A percentile compares a stretch with the other conserved stretches of the same genome.
Conservation (phyloP, 2,797 vertebrate species). For the Malacoctenus gilli region DNA sequence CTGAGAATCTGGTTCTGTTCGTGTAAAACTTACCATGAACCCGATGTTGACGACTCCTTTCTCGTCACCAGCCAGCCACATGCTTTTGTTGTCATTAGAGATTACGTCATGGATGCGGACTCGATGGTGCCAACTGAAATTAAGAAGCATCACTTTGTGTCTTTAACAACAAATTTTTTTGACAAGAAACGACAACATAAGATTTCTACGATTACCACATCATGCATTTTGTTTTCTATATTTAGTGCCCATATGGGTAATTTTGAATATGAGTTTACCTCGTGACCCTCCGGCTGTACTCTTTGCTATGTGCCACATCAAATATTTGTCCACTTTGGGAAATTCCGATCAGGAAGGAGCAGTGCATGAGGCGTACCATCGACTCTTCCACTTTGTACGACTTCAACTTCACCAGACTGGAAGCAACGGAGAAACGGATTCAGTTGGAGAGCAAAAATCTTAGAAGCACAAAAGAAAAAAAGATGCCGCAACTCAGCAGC, state of each 20-base stretch:
- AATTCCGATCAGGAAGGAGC: constrained; percentile 53
- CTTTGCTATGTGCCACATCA: fast-evolving
- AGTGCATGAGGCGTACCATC: constrained; percentile 52
- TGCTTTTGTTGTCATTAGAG: constrained; percentile 65
- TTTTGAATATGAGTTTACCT: constrained; percentile 3
- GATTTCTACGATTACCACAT: too few relatives aligned
- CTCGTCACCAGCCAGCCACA: constrained; percentile 66
- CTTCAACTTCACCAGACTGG: constrained; percentile 67
- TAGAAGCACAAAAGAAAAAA: too few relatives aligned
- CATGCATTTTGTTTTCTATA: too few relatives aligned
- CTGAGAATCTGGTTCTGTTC: too few relatives aligned
- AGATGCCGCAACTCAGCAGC: too few relatives aligned
- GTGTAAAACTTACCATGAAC: constrained; percentile 72
- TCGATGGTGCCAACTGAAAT: fast-evolving
- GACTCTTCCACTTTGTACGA: neutral
- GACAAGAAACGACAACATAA: neutral
- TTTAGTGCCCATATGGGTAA: too few relatives aligned
- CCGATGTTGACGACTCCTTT: neutral
- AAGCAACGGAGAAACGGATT: neutral
- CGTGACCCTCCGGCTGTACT: fast-evolving
- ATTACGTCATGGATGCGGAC: constrained; percentile 15
- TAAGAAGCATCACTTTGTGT: neutral
- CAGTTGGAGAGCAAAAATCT: too few relatives aligned
- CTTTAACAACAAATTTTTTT: neutral
- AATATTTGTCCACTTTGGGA: fast-evolving